Percentiles rank a stretch among this genome's conserved stretches.
phyloP scores from a whole-genome alignment of 1,140 invertebrate genomes.

The Ips nitidus region DNA sequence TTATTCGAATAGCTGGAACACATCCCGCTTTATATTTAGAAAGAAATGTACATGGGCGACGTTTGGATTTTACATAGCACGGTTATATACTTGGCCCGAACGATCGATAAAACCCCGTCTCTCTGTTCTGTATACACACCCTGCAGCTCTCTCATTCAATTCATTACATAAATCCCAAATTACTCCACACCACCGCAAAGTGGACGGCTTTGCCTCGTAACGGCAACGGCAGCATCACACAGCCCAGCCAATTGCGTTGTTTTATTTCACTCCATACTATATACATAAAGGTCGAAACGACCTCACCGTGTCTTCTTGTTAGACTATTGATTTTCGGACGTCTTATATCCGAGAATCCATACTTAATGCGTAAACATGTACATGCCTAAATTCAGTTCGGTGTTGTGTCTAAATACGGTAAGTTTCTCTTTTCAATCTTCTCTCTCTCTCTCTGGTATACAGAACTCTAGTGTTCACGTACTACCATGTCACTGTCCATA shows the following conservation, averaged over 20 bases:
- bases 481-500: too few relatives aligned
- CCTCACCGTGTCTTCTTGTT: constrained; percentile 30
- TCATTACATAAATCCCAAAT: constrained; percentile 39
- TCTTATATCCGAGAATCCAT: constrained; percentile 8
- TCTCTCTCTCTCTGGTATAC: background rate
- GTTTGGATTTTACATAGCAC: constrained; percentile 33
- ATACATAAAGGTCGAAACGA: constrained; percentile 27
- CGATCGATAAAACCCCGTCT: constrained; percentile 33
- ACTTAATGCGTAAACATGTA: constrained; percentile 7
- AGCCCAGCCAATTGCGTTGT: constrained; percentile 31
- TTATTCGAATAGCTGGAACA: constrained; percentile 10
- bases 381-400: constrained; percentile 10
- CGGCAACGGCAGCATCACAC: constrained; percentile 27
- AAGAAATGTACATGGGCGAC: constrained; percentile 36
- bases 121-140: constrained; percentile 34
- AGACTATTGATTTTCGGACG: constrained; percentile 27
- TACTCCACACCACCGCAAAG: constrained; percentile 38
- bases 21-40: constrained; percentile 30
- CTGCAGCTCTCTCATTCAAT: constrained; percentile 38
- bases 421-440: background rate
- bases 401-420: constrained; percentile 9
- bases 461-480: background rate
- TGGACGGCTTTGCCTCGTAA: constrained; percentile 28
- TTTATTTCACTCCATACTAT: constrained; percentile 19
- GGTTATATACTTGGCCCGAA: constrained; percentile 21